A percentile compares a stretch with the other conserved stretches of the same genome.
These are phyloP conservation scores for Myiotriccus ornatus DNA, from an alignment of 2,797 vertebrate species.

Conservation along the genomic window DNA sequence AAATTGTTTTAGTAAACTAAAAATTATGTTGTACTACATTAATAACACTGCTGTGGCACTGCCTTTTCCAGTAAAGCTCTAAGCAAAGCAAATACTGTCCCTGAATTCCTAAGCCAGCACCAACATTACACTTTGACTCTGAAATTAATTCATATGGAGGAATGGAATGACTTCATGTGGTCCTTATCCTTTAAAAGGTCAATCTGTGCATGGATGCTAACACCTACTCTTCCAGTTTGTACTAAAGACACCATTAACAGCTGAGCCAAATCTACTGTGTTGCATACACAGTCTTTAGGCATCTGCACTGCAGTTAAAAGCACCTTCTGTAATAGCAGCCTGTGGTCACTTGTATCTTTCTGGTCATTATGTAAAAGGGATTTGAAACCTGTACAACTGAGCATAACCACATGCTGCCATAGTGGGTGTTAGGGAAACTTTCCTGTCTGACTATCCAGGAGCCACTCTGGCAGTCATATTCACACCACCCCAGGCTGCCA, in stretches of 20 bases:
- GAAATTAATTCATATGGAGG: neutral
- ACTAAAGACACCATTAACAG: neutral
- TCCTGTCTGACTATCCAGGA: neutral
- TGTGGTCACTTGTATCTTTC: rapidly evolving
- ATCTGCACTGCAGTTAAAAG: neutral
- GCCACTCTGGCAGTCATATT: neutral
- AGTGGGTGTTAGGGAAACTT: neutral
- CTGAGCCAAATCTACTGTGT: neutral
- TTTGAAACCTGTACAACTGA: neutral
- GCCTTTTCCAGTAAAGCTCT: neutral
- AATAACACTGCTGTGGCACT: neutral
- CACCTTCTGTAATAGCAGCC: neutral
- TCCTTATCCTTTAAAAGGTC: neutral
- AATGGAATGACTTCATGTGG: neutral
- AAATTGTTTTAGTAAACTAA: neutral
- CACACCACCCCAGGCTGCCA: neutral
- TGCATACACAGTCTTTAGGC: neutral
- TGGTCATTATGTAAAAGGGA: neutral
- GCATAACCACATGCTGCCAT: neutral
- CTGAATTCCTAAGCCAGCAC: neutral
- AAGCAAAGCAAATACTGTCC: rapidly evolving
- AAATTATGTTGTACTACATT: neutral
- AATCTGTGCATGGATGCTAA: neutral
- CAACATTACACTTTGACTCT: neutral
- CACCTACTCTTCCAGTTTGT: neutral